Evolutionary conservation across 2,113 vertebrate genomes (phyloP), one percentile per base, ranked within the genome.

Genomic region (Planiliza haematocheilus): DNA sequence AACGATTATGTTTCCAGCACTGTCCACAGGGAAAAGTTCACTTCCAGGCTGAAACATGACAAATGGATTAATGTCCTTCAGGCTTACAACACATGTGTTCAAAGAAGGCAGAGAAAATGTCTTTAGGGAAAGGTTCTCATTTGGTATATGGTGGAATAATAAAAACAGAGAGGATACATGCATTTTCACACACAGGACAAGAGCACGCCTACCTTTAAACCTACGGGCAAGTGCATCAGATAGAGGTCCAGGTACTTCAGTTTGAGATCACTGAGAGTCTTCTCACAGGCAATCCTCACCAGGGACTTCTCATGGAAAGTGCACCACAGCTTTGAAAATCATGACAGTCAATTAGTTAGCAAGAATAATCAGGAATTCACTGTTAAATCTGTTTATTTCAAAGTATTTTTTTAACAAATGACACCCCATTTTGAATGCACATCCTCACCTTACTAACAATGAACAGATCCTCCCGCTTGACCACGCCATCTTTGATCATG

Each of bases 181-280:
- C 24, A 53, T 43, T 20, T 61, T 21, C 4, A 20, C 16, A 17
- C 21, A 42, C 7, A 36, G 14, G 2, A 39, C 2, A 24, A 21
- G 4, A 34, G n/a, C 20, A 4, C 0, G 12, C 14, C 16, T 53
- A 99, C 97, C 96, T 97, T 94, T 4, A 96, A 96, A 7, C 97
- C 96, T 30, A 95, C 21, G 0, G 97, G 97, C 96, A 96, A 98
- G 77, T 99, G 97, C 30, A 99, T 73, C 1, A 99, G 94, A 74
- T 97, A 99, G 21, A 99, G 95, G 74, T 99, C 97, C 66, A 99
- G 68, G 86, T 97, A 98, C 74, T 96, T 95, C 86, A 98, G 83
- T 68, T 96, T 94, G 49, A 99, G 91, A 79, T 91, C 93, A 1
- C 86, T 74, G 7, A 99, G 95, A 0, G 97, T 97, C 86, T 96